phyloP scores from a whole-genome alignment of 1,140 invertebrate genomes.

The Chironomus tepperi region DNA sequence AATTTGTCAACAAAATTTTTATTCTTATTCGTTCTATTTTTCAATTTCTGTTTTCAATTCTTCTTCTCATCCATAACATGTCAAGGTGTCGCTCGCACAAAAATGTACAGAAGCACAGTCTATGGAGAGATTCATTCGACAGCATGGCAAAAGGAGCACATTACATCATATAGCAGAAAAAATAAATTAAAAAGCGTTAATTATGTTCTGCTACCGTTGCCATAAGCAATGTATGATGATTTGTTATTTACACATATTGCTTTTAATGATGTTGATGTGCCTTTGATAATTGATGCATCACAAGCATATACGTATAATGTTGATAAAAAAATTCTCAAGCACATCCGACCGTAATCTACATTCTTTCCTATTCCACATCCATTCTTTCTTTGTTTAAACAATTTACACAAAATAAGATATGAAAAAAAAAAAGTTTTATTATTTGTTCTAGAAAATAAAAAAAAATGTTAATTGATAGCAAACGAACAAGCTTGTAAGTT shows the following conservation, averaged over 20 bases:
- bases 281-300: constrained; percentile 13
- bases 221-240: not conserved
- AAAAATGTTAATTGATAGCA: constrained; percentile 11
- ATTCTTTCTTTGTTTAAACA: not conserved
- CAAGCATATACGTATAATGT: not conserved
- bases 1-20: not conserved
- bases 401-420: too few relatives aligned
- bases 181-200: constrained; percentile 11
- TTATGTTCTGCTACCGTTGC: constrained; percentile 1
- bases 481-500: not conserved
- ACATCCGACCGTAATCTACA: constrained; percentile 6
- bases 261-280: not conserved
- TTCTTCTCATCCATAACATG: too few relatives aligned
- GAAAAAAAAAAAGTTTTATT: too few relatives aligned
- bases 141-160: not conserved
- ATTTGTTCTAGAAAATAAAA: too few relatives aligned
- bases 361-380: not conserved
- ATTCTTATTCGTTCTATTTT: not conserved
- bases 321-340: not conserved
- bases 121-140: not conserved
- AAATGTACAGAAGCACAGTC: not conserved
- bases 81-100: too few relatives aligned
- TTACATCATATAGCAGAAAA: not conserved
- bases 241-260: not conserved
- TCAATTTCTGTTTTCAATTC: too few relatives aligned